phyloP scores from a whole-genome alignment of 2,797 vertebrate species.

The Sardinella longiceps region DNA sequence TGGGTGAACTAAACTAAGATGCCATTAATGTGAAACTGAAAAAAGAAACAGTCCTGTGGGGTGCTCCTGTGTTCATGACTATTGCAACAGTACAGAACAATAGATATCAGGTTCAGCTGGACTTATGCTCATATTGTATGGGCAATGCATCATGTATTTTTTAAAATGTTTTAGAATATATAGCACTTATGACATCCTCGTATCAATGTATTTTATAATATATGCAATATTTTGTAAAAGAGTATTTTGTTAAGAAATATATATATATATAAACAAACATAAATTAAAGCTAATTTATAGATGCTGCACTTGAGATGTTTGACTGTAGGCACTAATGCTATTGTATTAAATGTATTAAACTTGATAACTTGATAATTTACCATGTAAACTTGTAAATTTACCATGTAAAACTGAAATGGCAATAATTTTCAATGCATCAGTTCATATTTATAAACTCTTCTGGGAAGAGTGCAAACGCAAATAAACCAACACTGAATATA shows the following conservation, averaged over 20 bases:
- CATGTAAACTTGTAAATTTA: neutral
- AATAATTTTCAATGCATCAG: neutral
- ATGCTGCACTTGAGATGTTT: no score
- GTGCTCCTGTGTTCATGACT: neutral
- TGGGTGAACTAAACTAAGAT: neutral
- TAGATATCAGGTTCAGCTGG: neutral
- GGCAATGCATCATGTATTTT: neutral
- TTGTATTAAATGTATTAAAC: neutral
- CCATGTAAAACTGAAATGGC: neutral
- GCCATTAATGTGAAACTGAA: neutral
- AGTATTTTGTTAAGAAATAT: no score
- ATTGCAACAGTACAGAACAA: neutral
- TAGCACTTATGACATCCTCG: neutral
- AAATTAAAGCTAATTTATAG: no score
- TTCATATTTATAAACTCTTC: constrained; percentile 21
- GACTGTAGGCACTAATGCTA: no score
- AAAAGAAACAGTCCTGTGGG: neutral
- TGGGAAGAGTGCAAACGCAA: neutral
- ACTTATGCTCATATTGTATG: neutral
- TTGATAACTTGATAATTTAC: neutral
- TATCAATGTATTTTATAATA: constrained; percentile 21
- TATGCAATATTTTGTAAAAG: neutral
- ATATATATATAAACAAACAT: neutral
- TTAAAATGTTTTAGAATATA: neutral
- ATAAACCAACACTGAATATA: neutral